These are phyloP conservation scores for Cuniculus paca DNA, from an alignment of 2,797 vertebrate species.

Conservation along the genomic window DNA sequence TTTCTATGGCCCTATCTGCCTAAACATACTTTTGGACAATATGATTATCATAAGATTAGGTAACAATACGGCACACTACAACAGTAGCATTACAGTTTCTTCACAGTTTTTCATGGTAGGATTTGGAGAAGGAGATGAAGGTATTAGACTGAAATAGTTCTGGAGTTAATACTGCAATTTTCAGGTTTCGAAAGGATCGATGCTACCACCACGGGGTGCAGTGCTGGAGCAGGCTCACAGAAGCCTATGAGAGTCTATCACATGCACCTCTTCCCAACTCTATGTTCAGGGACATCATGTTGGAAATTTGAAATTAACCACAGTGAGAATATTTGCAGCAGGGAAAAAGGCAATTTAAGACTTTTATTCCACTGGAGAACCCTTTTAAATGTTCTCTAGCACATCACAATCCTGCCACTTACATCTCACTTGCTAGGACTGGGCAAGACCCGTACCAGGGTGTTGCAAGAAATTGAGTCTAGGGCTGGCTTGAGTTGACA, in stretches of 20 bases:
- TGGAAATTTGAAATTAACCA: not conserved
- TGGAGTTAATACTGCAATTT: not conserved
- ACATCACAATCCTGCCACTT: not conserved
- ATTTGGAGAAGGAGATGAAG: not conserved
- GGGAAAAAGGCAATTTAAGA: not conserved
- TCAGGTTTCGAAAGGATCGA: not conserved
- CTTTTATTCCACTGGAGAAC: not conserved
- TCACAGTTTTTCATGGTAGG: not conserved
- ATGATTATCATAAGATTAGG: not conserved
- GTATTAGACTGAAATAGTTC: not conserved
- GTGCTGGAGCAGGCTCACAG: not conserved
- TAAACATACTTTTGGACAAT: not conserved
- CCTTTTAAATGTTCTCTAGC: not conserved
- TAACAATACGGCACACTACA: not conserved
- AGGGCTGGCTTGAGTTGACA: not conserved
- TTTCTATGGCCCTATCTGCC: not conserved
- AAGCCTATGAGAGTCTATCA: too few relatives aligned
- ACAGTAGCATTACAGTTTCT: not conserved
- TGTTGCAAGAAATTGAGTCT: not conserved
- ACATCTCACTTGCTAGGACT: not conserved
- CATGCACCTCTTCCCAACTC: not conserved
- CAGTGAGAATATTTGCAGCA: not conserved
- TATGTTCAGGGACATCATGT: not conserved
- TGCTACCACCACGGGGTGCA: too few relatives aligned
- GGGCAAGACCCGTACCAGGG: not conserved